Conservation (phyloP, 2,888 invertebrate genomes). For the Brachynemurus nebulosus region DNA sequence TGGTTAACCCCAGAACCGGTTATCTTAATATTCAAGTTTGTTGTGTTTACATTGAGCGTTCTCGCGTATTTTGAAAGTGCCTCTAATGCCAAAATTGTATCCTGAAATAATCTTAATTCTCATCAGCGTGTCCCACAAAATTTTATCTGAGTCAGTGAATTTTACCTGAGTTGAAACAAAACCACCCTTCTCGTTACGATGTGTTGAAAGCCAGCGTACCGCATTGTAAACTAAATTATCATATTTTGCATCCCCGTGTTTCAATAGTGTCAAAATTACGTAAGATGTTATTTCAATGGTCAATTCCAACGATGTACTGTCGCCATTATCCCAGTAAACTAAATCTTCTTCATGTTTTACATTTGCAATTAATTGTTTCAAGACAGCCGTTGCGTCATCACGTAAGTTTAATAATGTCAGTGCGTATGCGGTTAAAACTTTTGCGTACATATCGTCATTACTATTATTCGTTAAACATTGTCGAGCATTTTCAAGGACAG, state of each 20-base stretch:
- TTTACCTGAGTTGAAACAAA: constrained; percentile 65
- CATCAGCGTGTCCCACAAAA: too few species aligned
- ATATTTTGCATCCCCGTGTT: constrained; percentile 35
- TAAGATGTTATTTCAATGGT: constrained; percentile 58
- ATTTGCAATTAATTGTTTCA: constrained; percentile 30
- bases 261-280: constrained; percentile 42
- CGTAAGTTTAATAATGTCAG: constrained; percentile 34
- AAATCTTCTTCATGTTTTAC: constrained; percentile 32
- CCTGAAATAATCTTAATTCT: too few species aligned
- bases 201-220: constrained; percentile 57
- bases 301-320: constrained; percentile 33
- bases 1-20: constrained; percentile 31
- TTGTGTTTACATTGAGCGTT: constrained; percentile 28
- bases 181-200: constrained; percentile 53
- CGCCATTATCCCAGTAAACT: constrained; percentile 38
- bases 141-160: too few species aligned
- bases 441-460: constrained; percentile 34
- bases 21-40: constrained; percentile 33
- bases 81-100: constrained; percentile 45
- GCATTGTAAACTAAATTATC: constrained; percentile 43
- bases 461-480: constrained; percentile 40
- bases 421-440: constrained; percentile 38
- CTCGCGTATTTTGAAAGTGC: constrained; percentile 41
- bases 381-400: constrained; percentile 29
- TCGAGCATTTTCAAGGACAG: constrained; percentile 40